Percentiles rank a stretch among this genome's conserved stretches.
These are phyloP conservation scores for Echinometra lucunter DNA, from an alignment of 53 echinoderm and acorn worm genomes.

Conservation along the genomic window DNA sequence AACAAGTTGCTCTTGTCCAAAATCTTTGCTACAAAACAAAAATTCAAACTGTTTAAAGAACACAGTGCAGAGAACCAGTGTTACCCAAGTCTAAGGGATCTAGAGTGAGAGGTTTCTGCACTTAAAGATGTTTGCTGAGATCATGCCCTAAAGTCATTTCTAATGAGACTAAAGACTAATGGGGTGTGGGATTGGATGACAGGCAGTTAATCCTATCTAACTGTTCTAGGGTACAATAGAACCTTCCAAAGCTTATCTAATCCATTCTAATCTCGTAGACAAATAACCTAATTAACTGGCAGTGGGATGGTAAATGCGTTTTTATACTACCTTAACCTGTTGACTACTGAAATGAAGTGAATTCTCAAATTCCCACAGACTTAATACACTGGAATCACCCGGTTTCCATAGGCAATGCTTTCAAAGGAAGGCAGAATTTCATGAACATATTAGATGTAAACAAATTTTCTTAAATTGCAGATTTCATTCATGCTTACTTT, in stretches of 20 bases:
- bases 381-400: too few relatives aligned
- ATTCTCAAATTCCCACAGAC: too few relatives aligned
- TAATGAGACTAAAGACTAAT: neutral
- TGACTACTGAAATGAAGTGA: too few relatives aligned
- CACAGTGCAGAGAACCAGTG: too few relatives aligned
- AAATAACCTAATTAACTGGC: neutral
- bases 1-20: too few relatives aligned
- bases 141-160: neutral
- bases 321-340: too few relatives aligned
- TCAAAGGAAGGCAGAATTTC: neutral
- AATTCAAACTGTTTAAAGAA: neutral
- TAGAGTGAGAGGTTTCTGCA: too few relatives aligned
- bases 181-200: neutral
- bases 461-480: too few relatives aligned
- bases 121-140: neutral
- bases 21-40: neutral
- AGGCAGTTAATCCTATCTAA: neutral
- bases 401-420: too few relatives aligned
- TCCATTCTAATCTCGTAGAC: neutral
- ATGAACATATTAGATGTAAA: neutral
- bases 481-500: too few relatives aligned
- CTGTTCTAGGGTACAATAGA: neutral
- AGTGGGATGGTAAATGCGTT: neutral
- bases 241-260: neutral
- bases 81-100: too few relatives aligned